phyloP scores from a whole-genome alignment of 2,888 invertebrate species.

The Erebia epiphron region DNA sequence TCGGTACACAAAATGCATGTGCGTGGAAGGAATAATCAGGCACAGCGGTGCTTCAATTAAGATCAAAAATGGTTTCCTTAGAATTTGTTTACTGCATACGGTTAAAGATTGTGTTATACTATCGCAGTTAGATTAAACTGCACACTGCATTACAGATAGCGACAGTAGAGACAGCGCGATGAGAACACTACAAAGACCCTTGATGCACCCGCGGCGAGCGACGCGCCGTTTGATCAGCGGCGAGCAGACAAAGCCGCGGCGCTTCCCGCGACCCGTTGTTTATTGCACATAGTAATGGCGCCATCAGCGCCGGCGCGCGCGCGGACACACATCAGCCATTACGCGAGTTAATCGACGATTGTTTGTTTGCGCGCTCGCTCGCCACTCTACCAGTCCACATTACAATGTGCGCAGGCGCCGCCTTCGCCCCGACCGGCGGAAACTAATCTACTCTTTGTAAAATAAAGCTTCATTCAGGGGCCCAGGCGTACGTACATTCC shows the following conservation, averaged over 20 bases:
- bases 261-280: not conserved
- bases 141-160: not conserved
- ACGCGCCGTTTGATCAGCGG: constrained; percentile 32
- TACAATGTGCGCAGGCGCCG: not conserved
- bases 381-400: not conserved
- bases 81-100: too few relatives aligned
- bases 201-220: constrained; percentile 29
- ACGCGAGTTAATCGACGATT: not conserved
- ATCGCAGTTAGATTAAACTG: too few relatives aligned
- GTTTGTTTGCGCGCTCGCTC: not conserved
- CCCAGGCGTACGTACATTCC: not conserved
- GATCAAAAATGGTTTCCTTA: too few relatives aligned
- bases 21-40: too few relatives aligned
- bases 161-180: not conserved
- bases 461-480: too few relatives aligned
- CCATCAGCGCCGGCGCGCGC: not conserved
- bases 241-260: constrained; percentile 3
- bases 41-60: too few relatives aligned
- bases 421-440: not conserved
- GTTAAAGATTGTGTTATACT: too few relatives aligned
- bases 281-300: not conserved
- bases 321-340: not conserved
- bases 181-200: not conserved
- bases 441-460: not conserved
- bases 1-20: too few relatives aligned